Conservation (phyloP, 1,140 invertebrate species). For the Drosophila pruinosa region DNA sequence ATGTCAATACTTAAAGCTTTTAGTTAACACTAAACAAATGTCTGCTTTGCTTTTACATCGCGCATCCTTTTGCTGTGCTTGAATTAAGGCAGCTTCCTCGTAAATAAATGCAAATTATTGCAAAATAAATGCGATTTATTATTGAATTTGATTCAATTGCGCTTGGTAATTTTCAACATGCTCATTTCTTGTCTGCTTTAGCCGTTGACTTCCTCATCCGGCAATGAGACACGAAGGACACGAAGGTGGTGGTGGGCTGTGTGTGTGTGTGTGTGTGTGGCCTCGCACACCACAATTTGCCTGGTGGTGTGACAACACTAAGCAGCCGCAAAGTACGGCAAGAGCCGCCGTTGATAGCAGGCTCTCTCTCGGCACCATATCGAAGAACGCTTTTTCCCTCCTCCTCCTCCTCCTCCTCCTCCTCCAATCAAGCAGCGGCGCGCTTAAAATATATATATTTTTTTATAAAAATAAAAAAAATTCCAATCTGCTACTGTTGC, state of each 20-base stretch:
- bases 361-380: constrained; percentile 6
- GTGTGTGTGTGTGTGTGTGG: too few species aligned
- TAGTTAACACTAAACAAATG: too few species aligned
- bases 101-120: constrained; percentile 72
- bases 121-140: constrained; percentile 73
- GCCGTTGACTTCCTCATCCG: constrained; percentile 3
- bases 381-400: not conserved
- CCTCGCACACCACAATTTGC: constrained; percentile 68
- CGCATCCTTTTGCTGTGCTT: not conserved
- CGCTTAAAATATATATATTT: constrained; percentile 56
- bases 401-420: not conserved
- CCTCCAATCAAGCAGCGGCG: constrained; percentile 30
- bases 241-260: too few species aligned
- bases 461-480: constrained; percentile 68
- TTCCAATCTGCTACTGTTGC: constrained; percentile 58
- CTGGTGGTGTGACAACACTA: constrained; percentile 65
- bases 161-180: constrained; percentile 46
- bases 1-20: too few species aligned
- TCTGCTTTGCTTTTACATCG: not conserved
- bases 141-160: constrained; percentile 73
- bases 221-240: too few species aligned
- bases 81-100: not conserved
- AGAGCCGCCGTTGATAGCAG: constrained; percentile 64
- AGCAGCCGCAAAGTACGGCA: constrained; percentile 49
- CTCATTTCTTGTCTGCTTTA: constrained; percentile 53